phyloP scores from a whole-genome alignment of 2,888 invertebrate genomes.

The Pemphredon lugubris region DNA sequence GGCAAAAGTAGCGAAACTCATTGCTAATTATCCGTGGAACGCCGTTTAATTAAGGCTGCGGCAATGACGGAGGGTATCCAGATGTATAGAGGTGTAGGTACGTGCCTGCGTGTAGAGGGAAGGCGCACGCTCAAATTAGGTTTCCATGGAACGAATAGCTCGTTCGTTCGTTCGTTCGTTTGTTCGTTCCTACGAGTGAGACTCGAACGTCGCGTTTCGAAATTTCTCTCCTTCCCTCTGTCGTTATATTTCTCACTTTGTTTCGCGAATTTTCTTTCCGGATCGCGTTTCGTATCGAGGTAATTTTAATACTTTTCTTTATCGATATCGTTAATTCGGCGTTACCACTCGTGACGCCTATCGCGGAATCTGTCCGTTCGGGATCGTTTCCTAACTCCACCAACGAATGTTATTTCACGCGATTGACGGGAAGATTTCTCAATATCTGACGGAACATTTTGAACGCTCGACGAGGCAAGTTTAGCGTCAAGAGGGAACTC shows the following conservation, averaged over 20 bases:
- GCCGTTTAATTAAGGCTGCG: conserved; percentile 71
- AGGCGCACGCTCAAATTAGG: conserved; percentile 60
- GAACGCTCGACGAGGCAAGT: too few species aligned
- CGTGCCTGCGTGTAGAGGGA: conserved; percentile 49
- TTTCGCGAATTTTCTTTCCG: not conserved
- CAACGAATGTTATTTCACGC: too few species aligned
- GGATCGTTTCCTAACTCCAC: too few species aligned
- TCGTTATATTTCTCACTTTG: conserved; percentile 27
- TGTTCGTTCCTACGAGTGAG: conserved; percentile 38
- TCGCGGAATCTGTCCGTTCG: too few species aligned
- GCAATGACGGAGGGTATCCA: conserved; percentile 62
- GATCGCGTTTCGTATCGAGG: too few species aligned
- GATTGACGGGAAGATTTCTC: too few species aligned
- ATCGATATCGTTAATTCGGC: too few species aligned
- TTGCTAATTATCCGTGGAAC: conserved; percentile 73
- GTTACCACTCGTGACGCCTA: too few species aligned
- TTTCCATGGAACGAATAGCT: conserved; percentile 59
- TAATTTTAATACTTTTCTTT: too few species aligned
- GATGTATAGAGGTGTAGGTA: conserved; percentile 61
- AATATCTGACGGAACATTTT: too few species aligned
- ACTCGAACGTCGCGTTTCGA: conserved; percentile 55
- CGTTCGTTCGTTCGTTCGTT: conserved; percentile 41
- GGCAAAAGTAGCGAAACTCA: conserved; percentile 73
- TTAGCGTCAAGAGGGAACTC: too few species aligned
- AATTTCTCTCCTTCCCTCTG: conserved; percentile 54